These are phyloP conservation scores for Aphaenogaster ashmeadi DNA, from an alignment of 1,140 invertebrate genomes.

Conservation along the genomic window DNA sequence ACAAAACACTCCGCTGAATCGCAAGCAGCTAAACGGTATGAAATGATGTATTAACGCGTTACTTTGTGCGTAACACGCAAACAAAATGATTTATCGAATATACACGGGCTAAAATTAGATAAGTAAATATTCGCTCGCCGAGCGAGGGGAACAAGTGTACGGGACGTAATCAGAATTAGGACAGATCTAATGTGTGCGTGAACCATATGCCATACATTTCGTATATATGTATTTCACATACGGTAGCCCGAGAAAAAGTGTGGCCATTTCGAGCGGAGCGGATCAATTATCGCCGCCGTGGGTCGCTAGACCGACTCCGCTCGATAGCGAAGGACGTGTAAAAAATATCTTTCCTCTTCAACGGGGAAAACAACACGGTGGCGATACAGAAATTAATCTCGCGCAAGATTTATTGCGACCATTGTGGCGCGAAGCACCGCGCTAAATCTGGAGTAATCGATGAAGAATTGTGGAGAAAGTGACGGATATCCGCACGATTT, in stretches of 20 bases:
- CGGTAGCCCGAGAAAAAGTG: background rate
- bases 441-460: slow-evolving; percentile 40
- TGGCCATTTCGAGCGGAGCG: slow-evolving; percentile 1
- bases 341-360: slow-evolving; percentile 42
- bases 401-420: slow-evolving; percentile 36
- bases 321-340: slow-evolving; percentile 26
- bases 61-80: slow-evolving; percentile 16
- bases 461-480: slow-evolving; percentile 30
- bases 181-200: background rate
- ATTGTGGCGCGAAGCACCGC: slow-evolving; percentile 8
- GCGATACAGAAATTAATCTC: slow-evolving; percentile 49
- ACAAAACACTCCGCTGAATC: slow-evolving; percentile 23
- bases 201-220: background rate
- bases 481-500: slow-evolving; percentile 23
- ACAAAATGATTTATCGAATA: slow-evolving; percentile 38
- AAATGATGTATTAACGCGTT: slow-evolving; percentile 15
- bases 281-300: background rate
- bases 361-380: slow-evolving; percentile 1
- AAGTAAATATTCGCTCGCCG: background rate
- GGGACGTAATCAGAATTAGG: slow-evolving; percentile 8
- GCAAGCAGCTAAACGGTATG: background rate
- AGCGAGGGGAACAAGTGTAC: background rate
- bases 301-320: slow-evolving; percentile 1
- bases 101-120: slow-evolving; percentile 9
- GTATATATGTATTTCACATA: too few relatives aligned